Evolutionary conservation across 1,140 invertebrate genomes (phyloP).

Genomic region (Globodera ellingtonae): DNA sequence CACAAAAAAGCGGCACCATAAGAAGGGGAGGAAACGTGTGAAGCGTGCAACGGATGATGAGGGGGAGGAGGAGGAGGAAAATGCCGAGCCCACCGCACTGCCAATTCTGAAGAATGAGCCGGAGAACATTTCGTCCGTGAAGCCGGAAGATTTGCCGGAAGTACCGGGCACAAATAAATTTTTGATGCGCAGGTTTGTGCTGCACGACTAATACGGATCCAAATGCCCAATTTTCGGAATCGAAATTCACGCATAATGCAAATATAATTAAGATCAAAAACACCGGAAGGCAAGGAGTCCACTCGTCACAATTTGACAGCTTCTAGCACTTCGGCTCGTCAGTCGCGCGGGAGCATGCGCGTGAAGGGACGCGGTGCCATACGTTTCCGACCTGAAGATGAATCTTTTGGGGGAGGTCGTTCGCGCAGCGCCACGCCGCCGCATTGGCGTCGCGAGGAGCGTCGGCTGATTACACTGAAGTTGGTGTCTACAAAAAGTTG

Average conservation of each 20-base stretch:
- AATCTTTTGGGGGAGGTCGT: slow-evolving; percentile 8
- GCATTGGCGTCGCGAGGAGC: slow-evolving; percentile 45
- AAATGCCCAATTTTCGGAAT: too few relatives aligned
- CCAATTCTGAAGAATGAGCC: slow-evolving; percentile 10
- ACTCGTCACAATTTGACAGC: neutral
- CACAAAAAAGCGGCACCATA: slow-evolving; percentile 21
- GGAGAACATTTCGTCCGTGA: slow-evolving; percentile 41
- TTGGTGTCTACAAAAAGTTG: neutral
- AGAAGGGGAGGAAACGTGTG: slow-evolving; percentile 10
- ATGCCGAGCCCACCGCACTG: neutral
- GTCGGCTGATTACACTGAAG: slow-evolving; percentile 23
- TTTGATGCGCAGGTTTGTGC: slow-evolving; percentile 24
- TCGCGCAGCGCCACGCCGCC: slow-evolving; percentile 40
- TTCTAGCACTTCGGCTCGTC: neutral
- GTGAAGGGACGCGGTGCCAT: slow-evolving; percentile 38
- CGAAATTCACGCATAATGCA: neutral
- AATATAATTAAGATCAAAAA: slow-evolving; percentile 14
- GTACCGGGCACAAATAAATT: slow-evolving; percentile 36
- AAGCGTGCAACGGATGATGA: neutral
- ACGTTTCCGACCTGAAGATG: slow-evolving; percentile 32
- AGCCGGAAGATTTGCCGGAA: slow-evolving; percentile 38
- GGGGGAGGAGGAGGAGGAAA: slow-evolving; percentile 18
- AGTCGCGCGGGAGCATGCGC: slow-evolving; percentile 5
- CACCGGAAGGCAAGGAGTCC: slow-evolving; percentile 17
- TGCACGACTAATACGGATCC: too few relatives aligned